These are phyloP conservation scores for Limosa lapponica DNA, from an alignment of 2,797 vertebrate species.

Conservation along the genomic window DNA sequence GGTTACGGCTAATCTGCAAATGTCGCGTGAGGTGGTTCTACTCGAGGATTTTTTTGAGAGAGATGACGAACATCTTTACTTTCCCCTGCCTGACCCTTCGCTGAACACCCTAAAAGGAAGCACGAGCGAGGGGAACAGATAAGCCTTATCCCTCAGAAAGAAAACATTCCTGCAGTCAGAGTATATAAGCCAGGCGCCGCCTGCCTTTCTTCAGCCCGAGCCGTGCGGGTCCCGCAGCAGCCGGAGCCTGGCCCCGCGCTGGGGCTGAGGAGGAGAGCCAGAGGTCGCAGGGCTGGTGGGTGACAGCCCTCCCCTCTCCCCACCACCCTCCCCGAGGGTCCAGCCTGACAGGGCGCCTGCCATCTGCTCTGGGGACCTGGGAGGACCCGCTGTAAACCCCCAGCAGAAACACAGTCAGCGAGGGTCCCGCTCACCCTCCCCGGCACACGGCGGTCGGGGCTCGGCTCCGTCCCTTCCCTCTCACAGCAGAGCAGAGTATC, in stretches of 20 bases:
- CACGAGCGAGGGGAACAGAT: neutral
- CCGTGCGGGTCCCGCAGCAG: neutral
- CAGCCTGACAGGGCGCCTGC: neutral
- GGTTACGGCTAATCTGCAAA: neutral
- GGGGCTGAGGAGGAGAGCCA: neutral
- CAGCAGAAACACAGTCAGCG: neutral
- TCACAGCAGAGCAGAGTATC: conserved; percentile 14
- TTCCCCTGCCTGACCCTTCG: neutral
- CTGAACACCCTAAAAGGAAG: neutral
- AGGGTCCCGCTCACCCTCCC: neutral
- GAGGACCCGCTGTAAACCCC: neutral
- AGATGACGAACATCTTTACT: neutral
- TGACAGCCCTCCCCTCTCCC: neutral
- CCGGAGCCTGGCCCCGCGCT: fast-evolving
- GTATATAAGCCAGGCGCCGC: neutral
- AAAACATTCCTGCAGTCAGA: neutral
- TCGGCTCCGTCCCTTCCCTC: neutral
- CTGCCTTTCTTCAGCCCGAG: neutral
- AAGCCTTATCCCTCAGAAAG: neutral
- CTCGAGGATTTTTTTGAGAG: neutral
- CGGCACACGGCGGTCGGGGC: fast-evolving
- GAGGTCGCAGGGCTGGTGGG: fast-evolving
- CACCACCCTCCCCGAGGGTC: neutral
- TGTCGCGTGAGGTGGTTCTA: neutral
- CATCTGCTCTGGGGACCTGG: neutral